Conservation (phyloP, 2,888 invertebrate species). For the Cistogaster globosa region DNA sequence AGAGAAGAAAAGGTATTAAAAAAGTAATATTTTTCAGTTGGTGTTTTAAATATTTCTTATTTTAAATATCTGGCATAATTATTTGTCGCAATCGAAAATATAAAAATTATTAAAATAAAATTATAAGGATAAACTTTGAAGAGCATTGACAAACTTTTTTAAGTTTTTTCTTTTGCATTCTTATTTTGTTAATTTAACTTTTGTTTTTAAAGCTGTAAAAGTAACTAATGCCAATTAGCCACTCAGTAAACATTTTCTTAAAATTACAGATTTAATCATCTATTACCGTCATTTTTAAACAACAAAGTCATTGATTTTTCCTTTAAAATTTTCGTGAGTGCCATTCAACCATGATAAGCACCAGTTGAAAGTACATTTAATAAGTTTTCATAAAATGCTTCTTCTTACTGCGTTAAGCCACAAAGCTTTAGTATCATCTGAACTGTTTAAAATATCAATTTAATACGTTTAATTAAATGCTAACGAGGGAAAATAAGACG, state of each 20-base stretch:
- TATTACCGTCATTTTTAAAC: background rate
- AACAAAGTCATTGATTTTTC: background rate
- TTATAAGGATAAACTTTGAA: too few relatives aligned
- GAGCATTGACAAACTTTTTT: too few relatives aligned
- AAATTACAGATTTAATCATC: background rate
- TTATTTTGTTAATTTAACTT: too few relatives aligned
- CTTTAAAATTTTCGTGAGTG: conserved; percentile 1
- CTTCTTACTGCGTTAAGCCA: conserved; percentile 17
- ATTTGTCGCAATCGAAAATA: too few relatives aligned
- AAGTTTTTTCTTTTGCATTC: too few relatives aligned
- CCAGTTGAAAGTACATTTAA: conserved; percentile 24
- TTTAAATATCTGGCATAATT: too few relatives aligned
- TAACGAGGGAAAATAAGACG: conserved; percentile 2
- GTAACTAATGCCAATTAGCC: background rate
- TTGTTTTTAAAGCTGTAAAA: too few relatives aligned
- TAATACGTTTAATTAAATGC: conserved; percentile 80
- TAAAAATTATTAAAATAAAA: too few relatives aligned
- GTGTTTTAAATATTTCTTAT: too few relatives aligned
- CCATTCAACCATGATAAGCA: conserved; percentile 1
- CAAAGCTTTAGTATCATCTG: conserved; percentile 73
- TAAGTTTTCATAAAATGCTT: conserved; percentile 28
- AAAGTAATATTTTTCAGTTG: too few relatives aligned
- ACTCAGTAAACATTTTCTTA: background rate
- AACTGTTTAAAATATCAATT: conserved; percentile 80
- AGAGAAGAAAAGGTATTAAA: too few relatives aligned